Base-by-base conservation (phyloP, 2,888 invertebrate species). In the Dichetophora obliterata region DNA sequence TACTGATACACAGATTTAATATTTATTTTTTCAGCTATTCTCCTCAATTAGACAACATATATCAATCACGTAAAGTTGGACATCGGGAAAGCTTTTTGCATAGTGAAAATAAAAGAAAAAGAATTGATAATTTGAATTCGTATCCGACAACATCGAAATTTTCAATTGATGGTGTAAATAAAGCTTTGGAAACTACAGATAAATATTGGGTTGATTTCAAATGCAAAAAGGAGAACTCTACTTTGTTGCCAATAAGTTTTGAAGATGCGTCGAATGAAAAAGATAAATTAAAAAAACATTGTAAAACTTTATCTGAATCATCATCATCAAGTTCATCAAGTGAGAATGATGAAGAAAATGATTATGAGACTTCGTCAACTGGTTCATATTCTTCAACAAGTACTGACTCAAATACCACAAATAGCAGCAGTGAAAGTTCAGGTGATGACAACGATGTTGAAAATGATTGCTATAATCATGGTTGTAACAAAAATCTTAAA, bases 301-400 rank as follows among this genome's bases (percentile, higher is more conserved):
- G 19, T 34, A 74, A 66, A 11, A 85, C 86, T 4, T 84, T 88
- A 70, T 89, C 89, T 0, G 88, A 89, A 77, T 81, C 89, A 69
- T 88, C 89, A 8, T 87, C 89, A 1, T 85, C 89, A 0, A 87
- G 86, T 75, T 86, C 89, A 3, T 88, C 88, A 9, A 89, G 87
- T 78, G 89, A 88, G 5, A 88, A 88, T 76, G 88, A 88, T 37
- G 88, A 87, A 70, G 88, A 88, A 37, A 86, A 88, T 74, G 86
- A 86, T 61, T 86, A 86, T 74, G 88, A 87, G 27, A 87, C 85
- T 24, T 85, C 86, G 1, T 84, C 87, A 8, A 87, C 88, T 16
- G 87, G 86, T 66, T 87, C 88, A 2, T 88, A 87, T 75, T 88
- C 88, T 3, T 88, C 89, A 1, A 88, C 86, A 16, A 88, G 86